Percentiles rank a stretch among this genome's conserved stretches.
These are phyloP conservation scores for Microdon myrmicae DNA, from an alignment of 2,888 invertebrate genomes.

Conservation along the genomic window DNA sequence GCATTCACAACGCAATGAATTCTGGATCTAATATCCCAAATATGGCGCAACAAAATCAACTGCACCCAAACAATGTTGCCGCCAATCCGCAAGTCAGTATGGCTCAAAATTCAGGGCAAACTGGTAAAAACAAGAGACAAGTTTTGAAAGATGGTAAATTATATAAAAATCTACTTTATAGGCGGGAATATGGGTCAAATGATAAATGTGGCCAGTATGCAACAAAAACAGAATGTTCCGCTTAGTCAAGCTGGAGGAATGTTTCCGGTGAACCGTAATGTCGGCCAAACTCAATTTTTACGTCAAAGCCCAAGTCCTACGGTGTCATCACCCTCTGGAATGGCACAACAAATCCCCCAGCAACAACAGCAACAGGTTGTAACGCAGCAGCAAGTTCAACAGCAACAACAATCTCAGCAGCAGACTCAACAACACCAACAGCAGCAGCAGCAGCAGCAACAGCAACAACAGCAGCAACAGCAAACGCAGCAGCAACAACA, in stretches of 20 bases:
- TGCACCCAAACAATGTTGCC: conserved; percentile 59
- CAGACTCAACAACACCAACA: conserved; percentile 55
- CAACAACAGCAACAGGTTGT: conserved; percentile 62
- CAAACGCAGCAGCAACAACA: conserved; percentile 56
- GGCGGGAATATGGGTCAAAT: conserved; percentile 61
- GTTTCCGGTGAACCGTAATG: conserved; percentile 71
- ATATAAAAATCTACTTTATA: not conserved
- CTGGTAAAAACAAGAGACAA: too few relatives aligned
- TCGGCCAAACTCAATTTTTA: conserved; percentile 80
- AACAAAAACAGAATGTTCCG: conserved; percentile 62
- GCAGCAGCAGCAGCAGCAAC: conserved; percentile 55
- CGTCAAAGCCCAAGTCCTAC: conserved; percentile 84
- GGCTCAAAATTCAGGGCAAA: conserved; percentile 59
- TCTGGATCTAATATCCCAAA: conserved; percentile 66
- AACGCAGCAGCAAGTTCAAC: conserved; percentile 58
- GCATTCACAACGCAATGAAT: conserved; percentile 60
- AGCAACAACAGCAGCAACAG: conserved; percentile 55
- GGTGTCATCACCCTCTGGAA: conserved; percentile 76
- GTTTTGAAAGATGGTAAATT: too few relatives aligned
- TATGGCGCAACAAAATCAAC: conserved; percentile 68
- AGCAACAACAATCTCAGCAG: conserved; percentile 60
- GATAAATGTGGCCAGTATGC: conserved; percentile 63
- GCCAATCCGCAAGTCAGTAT: conserved; percentile 58
- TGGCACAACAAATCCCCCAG: conserved; percentile 67
- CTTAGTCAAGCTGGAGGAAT: conserved; percentile 67